These are phyloP conservation scores for Enteromius viviparus DNA, from an alignment of 2,797 vertebrate species.

Conservation along the genomic window DNA sequence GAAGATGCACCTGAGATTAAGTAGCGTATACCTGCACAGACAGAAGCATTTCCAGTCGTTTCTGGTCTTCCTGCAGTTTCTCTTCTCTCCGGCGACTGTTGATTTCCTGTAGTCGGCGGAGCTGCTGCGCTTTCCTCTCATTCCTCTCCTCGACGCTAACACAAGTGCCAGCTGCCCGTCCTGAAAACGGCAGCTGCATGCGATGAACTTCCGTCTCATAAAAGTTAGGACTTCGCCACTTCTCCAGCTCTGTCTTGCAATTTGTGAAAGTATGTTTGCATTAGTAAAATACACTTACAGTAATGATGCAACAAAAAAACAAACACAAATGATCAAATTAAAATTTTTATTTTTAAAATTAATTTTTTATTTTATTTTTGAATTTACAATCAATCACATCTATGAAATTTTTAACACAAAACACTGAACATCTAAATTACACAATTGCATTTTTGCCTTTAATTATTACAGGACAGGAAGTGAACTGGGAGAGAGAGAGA, in stretches of 20 bases:
- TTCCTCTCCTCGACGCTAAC: slow-evolving; percentile 89
- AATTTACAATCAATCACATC: no score
- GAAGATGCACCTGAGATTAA: no score
- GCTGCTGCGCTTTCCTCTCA: slow-evolving; percentile 90
- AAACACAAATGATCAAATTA: no score
- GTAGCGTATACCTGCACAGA: slow-evolving; percentile 79
- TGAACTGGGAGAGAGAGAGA: no score
- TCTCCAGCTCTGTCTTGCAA: slow-evolving; percentile 83
- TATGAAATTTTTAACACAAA: no score
- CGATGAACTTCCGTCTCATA: slow-evolving; percentile 92
- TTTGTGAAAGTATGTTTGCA: not conserved
- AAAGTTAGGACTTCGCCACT: slow-evolving; percentile 91
- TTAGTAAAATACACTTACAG: not conserved
- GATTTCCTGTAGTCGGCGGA: slow-evolving; percentile 91
- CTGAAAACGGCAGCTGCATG: slow-evolving; percentile 93
- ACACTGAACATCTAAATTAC: no score
- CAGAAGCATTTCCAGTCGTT: slow-evolving; percentile 86
- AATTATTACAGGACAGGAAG: no score
- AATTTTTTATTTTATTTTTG: no score
- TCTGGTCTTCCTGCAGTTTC: slow-evolving; percentile 92
- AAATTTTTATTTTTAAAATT: no score
- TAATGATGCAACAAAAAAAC: not conserved
- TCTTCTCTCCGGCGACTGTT: slow-evolving; percentile 90
- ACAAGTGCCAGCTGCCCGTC: slow-evolving; percentile 83
- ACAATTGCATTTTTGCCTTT: no score